Conservation (phyloP, 1,140 invertebrate species). For the Mamestra configurata region DNA sequence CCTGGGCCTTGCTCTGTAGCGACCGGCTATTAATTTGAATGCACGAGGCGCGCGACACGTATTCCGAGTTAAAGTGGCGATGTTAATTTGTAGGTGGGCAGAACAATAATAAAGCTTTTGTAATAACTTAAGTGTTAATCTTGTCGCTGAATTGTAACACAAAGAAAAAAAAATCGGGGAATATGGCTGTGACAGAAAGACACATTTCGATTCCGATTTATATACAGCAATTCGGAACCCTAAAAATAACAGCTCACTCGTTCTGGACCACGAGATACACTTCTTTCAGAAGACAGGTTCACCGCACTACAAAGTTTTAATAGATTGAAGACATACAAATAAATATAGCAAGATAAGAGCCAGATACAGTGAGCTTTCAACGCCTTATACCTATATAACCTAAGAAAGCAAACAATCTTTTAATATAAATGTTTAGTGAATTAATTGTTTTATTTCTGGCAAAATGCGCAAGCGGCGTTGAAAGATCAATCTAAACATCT, state of each 20-base stretch:
- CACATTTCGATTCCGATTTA: too few relatives aligned
- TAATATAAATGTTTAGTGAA: slow-evolving; percentile 34
- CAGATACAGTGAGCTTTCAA: slow-evolving; percentile 7
- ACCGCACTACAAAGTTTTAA: neutral
- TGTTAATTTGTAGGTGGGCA: neutral
- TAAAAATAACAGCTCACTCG: too few relatives aligned
- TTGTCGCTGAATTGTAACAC: too few relatives aligned
- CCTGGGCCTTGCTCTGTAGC: neutral
- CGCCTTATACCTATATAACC: neutral
- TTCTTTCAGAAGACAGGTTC: neutral
- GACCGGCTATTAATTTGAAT: neutral
- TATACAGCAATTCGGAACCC: too few relatives aligned
- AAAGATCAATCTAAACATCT: slow-evolving; percentile 48
- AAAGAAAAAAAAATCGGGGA: too few relatives aligned
- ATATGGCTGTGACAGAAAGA: too few relatives aligned
- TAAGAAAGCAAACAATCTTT: slow-evolving; percentile 34
- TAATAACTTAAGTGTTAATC: too few relatives aligned
- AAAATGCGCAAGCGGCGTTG: slow-evolving; percentile 46
- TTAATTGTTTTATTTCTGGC: slow-evolving; percentile 40
- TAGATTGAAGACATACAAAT: neutral
- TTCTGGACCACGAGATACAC: neutral
- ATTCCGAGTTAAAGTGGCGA: neutral
- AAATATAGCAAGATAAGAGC: neutral
- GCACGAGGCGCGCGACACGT: neutral
- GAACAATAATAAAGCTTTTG: too few relatives aligned